A percentile compares a stretch with the other conserved stretches of the same genome.
Conservation (phyloP, 1,140 invertebrate species). For the Drosophila sp. region DNA sequence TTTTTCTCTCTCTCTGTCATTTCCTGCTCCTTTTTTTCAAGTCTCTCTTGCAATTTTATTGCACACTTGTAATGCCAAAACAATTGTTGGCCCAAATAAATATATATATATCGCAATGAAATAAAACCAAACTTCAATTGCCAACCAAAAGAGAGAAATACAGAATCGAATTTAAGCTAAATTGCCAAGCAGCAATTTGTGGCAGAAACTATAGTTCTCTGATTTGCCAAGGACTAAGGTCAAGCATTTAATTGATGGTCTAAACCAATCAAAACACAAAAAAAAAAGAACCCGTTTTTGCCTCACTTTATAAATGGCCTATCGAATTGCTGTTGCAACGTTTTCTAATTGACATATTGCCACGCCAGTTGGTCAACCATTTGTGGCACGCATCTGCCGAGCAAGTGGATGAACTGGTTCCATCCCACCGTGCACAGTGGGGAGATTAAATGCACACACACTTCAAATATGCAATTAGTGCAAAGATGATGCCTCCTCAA, state of each 20-base stretch:
- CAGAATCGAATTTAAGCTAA: constrained; percentile 9
- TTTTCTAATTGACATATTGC: constrained; percentile 50
- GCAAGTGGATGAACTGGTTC: constrained; percentile 15
- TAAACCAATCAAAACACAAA: neutral
- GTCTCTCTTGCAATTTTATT: constrained; percentile 32
- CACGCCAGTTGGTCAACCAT: constrained; percentile 39
- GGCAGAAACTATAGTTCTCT: neutral
- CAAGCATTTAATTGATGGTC: constrained; percentile 23
- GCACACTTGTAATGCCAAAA: constrained; percentile 70
- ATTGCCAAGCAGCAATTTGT: constrained; percentile 49
- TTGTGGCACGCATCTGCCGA: constrained; percentile 34
- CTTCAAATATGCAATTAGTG: constrained; percentile 8
- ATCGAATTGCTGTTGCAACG: constrained; percentile 27
- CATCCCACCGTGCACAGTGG: neutral
- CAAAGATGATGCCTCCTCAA: constrained; percentile 2
- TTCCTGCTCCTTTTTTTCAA: neutral
- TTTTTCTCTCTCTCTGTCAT: neutral
- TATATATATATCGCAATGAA: constrained; percentile 46
- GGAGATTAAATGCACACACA: neutral
- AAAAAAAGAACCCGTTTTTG: constrained; percentile 1
- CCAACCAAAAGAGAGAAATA: constrained; percentile 1
- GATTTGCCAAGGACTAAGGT: neutral
- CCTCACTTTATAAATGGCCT: constrained; percentile 26
- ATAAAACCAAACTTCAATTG: constrained; percentile 59
- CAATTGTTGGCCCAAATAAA: constrained; percentile 74